Evolutionary conservation across 2,888 invertebrate genomes (phyloP).

Genomic region (Tuta absoluta): DNA sequence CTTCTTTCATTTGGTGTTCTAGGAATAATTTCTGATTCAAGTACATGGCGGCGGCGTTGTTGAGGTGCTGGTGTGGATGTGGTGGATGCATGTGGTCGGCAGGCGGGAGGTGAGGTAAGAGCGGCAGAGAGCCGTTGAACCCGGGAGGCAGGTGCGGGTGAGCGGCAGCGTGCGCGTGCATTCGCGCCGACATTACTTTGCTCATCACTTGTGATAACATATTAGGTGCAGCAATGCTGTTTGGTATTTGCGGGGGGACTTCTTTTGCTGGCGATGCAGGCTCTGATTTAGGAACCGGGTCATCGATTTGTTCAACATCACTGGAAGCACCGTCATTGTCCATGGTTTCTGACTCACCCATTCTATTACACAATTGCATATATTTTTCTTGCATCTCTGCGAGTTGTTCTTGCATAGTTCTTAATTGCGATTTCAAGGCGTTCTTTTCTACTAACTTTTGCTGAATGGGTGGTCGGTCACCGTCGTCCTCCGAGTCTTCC

Average conservation of each 20-base stretch:
- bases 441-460: slow-evolving; percentile 94
- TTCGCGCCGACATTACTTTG: slow-evolving; percentile 84
- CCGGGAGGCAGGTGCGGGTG: slow-evolving; percentile 82
- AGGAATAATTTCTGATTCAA: slow-evolving; percentile 89
- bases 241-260: slow-evolving; percentile 73
- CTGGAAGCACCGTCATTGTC: slow-evolving; percentile 88
- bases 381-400: slow-evolving; percentile 96
- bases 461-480: slow-evolving; percentile 88
- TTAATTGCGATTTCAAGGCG: slow-evolving; percentile 90
- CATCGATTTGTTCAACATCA: slow-evolving; percentile 84
- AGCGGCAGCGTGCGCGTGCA: slow-evolving; percentile 80
- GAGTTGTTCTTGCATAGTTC: slow-evolving; percentile 93
- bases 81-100: slow-evolving; percentile 78
- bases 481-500: slow-evolving; percentile 89
- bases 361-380: slow-evolving; percentile 91
- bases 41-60: slow-evolving; percentile 86
- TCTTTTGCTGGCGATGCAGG: slow-evolving; percentile 81
- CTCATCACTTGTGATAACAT: slow-evolving; percentile 84
- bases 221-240: slow-evolving; percentile 70
- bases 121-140: slow-evolving; percentile 80
- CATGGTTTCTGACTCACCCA: slow-evolving; percentile 89
- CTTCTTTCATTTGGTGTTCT: slow-evolving; percentile 87
- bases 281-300: slow-evolving; percentile 79
- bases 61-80: slow-evolving; percentile 82
- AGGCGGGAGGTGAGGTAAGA: slow-evolving; percentile 80